These are phyloP conservation scores for Columba janthina DNA, from an alignment of 2,113 vertebrate genomes.

Conservation along the genomic window DNA sequence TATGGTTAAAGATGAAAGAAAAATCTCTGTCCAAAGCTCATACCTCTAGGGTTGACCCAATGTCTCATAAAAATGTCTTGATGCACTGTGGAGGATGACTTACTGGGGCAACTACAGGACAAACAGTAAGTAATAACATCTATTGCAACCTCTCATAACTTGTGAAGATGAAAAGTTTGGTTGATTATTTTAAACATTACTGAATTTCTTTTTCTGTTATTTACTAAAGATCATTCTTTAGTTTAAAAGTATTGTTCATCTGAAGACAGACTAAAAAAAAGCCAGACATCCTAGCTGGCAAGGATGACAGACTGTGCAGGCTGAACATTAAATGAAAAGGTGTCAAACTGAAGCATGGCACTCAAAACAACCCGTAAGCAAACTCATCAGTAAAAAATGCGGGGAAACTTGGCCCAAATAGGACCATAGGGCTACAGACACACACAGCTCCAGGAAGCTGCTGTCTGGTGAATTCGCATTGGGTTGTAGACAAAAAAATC, in stretches of 20 bases:
- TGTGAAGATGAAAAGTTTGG: not conserved
- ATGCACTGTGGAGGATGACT: not conserved
- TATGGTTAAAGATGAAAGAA: not conserved
- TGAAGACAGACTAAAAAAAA: not conserved
- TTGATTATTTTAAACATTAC: not conserved
- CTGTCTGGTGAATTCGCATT: not conserved
- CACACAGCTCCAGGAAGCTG: not conserved
- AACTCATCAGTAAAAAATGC: not conserved
- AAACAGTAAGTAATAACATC: not conserved
- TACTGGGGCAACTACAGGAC: rapidly evolving
- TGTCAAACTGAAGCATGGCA: not conserved
- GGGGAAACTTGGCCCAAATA: not conserved
- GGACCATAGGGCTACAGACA: not conserved
- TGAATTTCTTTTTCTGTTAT: not conserved
- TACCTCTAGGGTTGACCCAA: not conserved
- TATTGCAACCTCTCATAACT: not conserved
- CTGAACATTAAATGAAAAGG: not conserved
- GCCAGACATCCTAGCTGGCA: not conserved
- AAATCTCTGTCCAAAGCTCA: not conserved
- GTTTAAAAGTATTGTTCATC: not conserved
- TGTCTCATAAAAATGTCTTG: not conserved
- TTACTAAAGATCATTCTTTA: not conserved
- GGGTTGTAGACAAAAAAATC: not conserved
- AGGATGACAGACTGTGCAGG: not conserved
- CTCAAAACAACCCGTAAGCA: not conserved